phyloP scores from a whole-genome alignment of 2,113 vertebrate species.

The Aegotheles bennettii region DNA sequence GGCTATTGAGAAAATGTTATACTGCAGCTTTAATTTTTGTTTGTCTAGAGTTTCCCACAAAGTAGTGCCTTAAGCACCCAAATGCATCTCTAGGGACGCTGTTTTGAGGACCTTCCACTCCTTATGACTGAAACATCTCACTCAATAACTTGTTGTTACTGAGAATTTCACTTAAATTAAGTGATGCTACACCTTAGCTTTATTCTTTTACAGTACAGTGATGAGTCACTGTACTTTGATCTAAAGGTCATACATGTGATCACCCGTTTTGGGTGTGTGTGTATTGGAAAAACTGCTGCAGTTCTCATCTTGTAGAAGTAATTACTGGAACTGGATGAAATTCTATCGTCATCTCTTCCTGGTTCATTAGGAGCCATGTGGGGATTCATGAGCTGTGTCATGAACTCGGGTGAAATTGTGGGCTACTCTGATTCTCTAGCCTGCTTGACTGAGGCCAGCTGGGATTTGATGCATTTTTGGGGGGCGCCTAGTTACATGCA shows the following conservation, averaged over 20 bases:
- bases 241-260: conserved; percentile 9
- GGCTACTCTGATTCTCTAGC: not conserved
- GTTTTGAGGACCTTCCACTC: not conserved
- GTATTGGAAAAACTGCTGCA: not conserved
- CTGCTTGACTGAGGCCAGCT: not conserved
- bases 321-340: conserved; percentile 15
- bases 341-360: not conserved
- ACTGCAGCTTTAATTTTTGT: not conserved
- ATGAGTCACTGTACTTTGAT: conserved; percentile 26
- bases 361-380: not conserved
- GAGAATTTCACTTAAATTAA: not conserved
- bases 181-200: not conserved
- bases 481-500: fast-evolving
- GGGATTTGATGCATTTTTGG: not conserved
- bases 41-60: not conserved
- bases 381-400: not conserved
- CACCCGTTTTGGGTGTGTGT: not conserved
- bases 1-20: not conserved
- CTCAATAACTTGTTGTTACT: not conserved
- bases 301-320: conserved; percentile 8
- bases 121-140: not conserved
- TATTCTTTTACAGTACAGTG: not conserved
- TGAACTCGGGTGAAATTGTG: not conserved
- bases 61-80: not conserved
- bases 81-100: not conserved